These are phyloP conservation scores for Penelope pileata DNA, from an alignment of 2,113 vertebrate species.

Conservation along the genomic window DNA sequence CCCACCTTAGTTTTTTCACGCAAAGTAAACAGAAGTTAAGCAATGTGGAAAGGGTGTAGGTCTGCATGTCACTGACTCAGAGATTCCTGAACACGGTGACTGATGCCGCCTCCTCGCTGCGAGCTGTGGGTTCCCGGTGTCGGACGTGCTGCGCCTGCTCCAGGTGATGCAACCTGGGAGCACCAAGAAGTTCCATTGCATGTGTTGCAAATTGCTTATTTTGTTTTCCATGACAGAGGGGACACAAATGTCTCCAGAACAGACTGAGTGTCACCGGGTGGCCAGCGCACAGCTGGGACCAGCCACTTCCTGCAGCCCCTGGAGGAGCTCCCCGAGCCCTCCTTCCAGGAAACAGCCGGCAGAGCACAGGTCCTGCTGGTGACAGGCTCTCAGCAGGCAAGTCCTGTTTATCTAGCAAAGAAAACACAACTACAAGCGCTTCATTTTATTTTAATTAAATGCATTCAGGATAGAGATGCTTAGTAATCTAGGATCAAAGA, in stretches of 20 bases:
- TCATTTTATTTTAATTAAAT: slow-evolving; percentile 64
- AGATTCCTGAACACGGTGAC: slow-evolving; percentile 55
- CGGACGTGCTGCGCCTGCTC: slow-evolving; percentile 2
- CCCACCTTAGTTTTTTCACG: slow-evolving; percentile 54
- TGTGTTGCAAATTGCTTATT: background rate
- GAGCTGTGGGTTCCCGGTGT: background rate
- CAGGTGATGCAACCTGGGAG: slow-evolving; percentile 12
- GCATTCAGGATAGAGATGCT: slow-evolving; percentile 32
- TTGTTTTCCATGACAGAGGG: background rate
- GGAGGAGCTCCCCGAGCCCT: background rate
- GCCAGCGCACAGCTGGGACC: background rate
- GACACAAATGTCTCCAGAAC: background rate
- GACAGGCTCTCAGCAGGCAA: slow-evolving; percentile 48
- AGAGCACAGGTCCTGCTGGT: background rate
- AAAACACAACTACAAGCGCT: slow-evolving; percentile 56
- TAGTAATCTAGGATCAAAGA: slow-evolving; percentile 72
- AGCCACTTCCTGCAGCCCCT: background rate
- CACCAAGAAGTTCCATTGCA: background rate
- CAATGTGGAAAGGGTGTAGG: slow-evolving; percentile 64
- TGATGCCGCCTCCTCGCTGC: slow-evolving; percentile 14
- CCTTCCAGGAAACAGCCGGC: slow-evolving; percentile 27
- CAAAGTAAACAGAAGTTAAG: slow-evolving; percentile 68
- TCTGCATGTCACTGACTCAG: slow-evolving; percentile 70
- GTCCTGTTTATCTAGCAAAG: slow-evolving; percentile 68
- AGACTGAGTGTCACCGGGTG: background rate